phyloP scores from a whole-genome alignment of 1,140 invertebrate species.

The Acromyrmex heyeri region DNA sequence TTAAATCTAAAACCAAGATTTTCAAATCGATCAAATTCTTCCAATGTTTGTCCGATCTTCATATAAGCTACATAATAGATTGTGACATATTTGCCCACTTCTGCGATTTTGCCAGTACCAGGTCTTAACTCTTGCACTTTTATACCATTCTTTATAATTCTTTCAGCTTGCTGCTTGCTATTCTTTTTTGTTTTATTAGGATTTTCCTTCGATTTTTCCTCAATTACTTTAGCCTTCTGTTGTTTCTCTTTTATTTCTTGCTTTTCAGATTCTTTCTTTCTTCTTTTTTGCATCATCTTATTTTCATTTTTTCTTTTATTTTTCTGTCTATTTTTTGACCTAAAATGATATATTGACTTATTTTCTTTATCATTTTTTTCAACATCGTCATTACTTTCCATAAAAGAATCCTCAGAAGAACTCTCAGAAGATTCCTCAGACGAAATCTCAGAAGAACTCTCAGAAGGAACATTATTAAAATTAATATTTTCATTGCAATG shows the following conservation, averaged over 20 bases:
- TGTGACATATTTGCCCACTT: slow-evolving; percentile 91
- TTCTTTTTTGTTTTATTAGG: slow-evolving; percentile 71
- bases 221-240: slow-evolving; percentile 42
- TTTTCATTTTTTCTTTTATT: slow-evolving; percentile 77
- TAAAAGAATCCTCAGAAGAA: too few species aligned
- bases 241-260: slow-evolving; percentile 56
- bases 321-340: too few species aligned
- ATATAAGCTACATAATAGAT: slow-evolving; percentile 93
- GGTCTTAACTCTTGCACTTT: slow-evolving; percentile 92
- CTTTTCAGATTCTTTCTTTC: slow-evolving; percentile 76
- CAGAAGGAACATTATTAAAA: too few species aligned
- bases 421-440: too few species aligned
- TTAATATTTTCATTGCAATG: too few species aligned
- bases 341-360: too few species aligned
- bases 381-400: too few species aligned
- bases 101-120: slow-evolving; percentile 92
- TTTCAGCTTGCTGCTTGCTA: slow-evolving; percentile 85
- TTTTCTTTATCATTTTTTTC: slow-evolving; percentile 52
- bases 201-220: slow-evolving; percentile 70
- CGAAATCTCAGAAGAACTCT: too few species aligned
- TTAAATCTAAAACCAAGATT: slow-evolving; percentile 92
- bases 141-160: slow-evolving; percentile 91
- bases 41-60: slow-evolving; percentile 89
- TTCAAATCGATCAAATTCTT: too few species aligned
- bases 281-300: slow-evolving; percentile 69